Evolutionary conservation across 2,113 vertebrate genomes (phyloP).

Genomic region (Ceyx cyanopectus): DNA sequence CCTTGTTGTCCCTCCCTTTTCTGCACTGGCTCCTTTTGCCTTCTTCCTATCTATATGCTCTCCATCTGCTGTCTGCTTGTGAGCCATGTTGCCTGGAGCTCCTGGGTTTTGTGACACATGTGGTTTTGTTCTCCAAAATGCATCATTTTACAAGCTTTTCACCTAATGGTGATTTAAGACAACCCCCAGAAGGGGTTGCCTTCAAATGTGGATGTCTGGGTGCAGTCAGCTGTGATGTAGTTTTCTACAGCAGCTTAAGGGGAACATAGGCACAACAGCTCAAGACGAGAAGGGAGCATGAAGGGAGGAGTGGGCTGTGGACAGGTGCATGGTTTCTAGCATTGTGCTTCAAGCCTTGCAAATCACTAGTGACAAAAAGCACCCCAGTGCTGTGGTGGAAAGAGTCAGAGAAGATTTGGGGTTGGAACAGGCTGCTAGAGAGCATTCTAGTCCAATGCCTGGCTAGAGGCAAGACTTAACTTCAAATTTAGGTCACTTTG

Average conservation of each 20-base stretch:
- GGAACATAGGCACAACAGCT: not conserved
- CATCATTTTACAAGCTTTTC: not conserved
- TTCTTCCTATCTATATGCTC: not conserved
- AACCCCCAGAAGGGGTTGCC: not conserved
- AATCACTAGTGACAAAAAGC: not conserved
- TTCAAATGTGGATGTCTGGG: not conserved
- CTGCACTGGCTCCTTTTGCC: not conserved
- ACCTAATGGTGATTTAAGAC: not conserved
- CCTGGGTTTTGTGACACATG: rapidly evolving
- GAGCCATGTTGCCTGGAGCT: not conserved
- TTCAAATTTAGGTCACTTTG: conserved; percentile 38
- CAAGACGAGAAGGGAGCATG: not conserved
- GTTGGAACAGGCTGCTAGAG: not conserved
- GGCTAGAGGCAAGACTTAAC: not conserved
- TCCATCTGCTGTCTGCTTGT: not conserved
- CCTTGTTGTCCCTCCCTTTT: not conserved
- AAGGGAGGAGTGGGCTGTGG: not conserved
- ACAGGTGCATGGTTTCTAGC: not conserved
- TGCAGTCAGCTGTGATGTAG: not conserved
- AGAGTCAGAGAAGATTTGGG: not conserved
- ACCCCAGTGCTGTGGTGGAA: rapidly evolving
- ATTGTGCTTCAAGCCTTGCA: not conserved
- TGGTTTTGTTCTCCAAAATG: not conserved
- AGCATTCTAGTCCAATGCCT: not conserved
- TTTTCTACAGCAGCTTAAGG: not conserved